phyloP scores from a whole-genome alignment of 2,888 invertebrate species.

The Melipona bicolor region DNA sequence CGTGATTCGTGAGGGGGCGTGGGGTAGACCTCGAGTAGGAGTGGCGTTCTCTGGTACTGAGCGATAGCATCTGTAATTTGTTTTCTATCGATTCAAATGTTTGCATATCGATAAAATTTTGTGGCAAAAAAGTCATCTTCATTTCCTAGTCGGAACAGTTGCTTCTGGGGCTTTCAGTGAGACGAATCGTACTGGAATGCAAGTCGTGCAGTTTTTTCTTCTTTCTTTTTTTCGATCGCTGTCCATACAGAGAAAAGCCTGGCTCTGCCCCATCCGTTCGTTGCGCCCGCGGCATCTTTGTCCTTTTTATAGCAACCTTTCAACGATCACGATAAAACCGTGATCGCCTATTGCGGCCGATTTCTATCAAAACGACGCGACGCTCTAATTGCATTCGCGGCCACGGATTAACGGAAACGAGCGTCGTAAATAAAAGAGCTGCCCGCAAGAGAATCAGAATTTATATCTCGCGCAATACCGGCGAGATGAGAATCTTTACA shows the following conservation, averaged over 20 bases:
- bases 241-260: constrained; percentile 4
- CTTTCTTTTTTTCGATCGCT: neutral
- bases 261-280: constrained; percentile 20
- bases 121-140: too few relatives aligned
- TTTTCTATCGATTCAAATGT: too few relatives aligned
- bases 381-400: constrained; percentile 37
- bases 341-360: constrained; percentile 16
- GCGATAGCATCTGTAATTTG: too few relatives aligned
- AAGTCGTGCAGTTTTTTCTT: neutral
- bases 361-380: constrained; percentile 5
- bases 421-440: constrained; percentile 31
- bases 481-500: neutral
- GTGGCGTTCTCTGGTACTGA: too few relatives aligned
- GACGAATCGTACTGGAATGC: too few relatives aligned
- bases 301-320: constrained; percentile 32
- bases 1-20: too few relatives aligned
- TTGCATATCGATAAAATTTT: too few relatives aligned
- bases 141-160: too few relatives aligned
- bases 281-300: constrained; percentile 32
- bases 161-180: too few relatives aligned
- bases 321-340: constrained; percentile 30
- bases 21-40: too few relatives aligned
- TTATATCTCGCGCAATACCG: neutral
- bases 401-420: constrained; percentile 11
- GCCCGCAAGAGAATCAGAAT: neutral